These are phyloP conservation scores for Chaitophorus viminalis DNA, from an alignment of 2,888 invertebrate species.

Conservation along the genomic window DNA sequence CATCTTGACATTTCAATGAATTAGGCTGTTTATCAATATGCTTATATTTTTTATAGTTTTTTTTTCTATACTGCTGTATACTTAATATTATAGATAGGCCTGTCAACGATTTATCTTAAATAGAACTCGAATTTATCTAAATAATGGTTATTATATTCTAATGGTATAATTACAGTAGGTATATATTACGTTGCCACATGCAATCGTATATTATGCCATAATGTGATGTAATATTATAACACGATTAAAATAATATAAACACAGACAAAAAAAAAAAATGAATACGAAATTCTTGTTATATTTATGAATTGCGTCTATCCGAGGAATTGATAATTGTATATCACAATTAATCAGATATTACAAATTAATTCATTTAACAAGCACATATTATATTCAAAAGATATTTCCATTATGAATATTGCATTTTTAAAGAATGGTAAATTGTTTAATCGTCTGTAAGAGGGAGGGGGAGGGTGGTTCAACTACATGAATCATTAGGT, in stretches of 20 bases:
- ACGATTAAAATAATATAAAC: conserved; percentile 31
- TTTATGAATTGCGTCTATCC: neutral
- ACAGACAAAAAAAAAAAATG: neutral
- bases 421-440: neutral
- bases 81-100: neutral
- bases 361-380: neutral
- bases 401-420: neutral
- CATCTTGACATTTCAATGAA: neutral
- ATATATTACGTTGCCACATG: neutral
- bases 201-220: conserved; percentile 8
- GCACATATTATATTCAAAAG: neutral
- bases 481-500: neutral
- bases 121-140: neutral
- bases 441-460: too few species aligned
- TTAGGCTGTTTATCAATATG: neutral
- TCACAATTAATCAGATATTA: neutral
- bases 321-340: neutral
- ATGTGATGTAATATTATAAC: conserved; percentile 31
- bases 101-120: neutral
- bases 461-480: too few species aligned
- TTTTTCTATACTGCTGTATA: neutral
- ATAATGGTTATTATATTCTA: neutral
- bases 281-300: neutral
- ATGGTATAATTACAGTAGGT: neutral
- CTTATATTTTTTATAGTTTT: neutral